phyloP scores from a whole-genome alignment of 2,113 vertebrate genomes.

The Hystrix cristata region DNA sequence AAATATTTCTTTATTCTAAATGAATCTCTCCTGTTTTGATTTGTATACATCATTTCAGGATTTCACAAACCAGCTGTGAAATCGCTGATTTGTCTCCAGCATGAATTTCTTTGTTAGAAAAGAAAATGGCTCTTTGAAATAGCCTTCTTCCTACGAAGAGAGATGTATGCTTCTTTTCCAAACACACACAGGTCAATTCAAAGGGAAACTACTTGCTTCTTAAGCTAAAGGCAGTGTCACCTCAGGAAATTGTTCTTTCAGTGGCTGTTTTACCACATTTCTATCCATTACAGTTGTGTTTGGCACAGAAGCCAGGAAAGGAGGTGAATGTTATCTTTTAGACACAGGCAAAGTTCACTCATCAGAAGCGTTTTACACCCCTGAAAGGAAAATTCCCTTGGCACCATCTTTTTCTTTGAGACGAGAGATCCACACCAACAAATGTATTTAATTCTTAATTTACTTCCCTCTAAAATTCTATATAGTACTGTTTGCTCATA shows the following conservation, averaged over 20 bases:
- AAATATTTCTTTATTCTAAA: neutral
- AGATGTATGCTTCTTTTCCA: neutral
- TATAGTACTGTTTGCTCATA: neutral
- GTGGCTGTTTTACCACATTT: neutral
- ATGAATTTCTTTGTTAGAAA: slow-evolving; percentile 52
- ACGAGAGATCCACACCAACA: neutral
- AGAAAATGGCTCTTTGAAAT: neutral
- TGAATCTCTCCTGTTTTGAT: slow-evolving; percentile 52
- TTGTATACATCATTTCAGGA: slow-evolving; percentile 47
- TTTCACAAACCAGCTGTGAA: slow-evolving; percentile 28
- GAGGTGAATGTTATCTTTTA: slow-evolving; percentile 55
- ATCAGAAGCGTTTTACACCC: neutral
- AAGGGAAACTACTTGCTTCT: slow-evolving; percentile 78
- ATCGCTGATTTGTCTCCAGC: slow-evolving; percentile 63
- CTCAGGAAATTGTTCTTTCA: slow-evolving; percentile 73
- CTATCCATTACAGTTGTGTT: neutral
- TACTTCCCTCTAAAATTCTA: neutral
- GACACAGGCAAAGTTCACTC: slow-evolving; percentile 53
- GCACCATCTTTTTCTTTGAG: slow-evolving; percentile 26
- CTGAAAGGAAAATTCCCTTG: slow-evolving; percentile 51
- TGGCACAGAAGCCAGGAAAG: neutral
- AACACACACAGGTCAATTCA: neutral
- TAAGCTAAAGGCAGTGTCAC: slow-evolving; percentile 81
- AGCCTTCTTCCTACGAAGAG: neutral
- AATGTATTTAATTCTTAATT: neutral